Evolutionary conservation across 2,113 vertebrate species (phyloP).

Genomic region (Panthera leo): DNA sequence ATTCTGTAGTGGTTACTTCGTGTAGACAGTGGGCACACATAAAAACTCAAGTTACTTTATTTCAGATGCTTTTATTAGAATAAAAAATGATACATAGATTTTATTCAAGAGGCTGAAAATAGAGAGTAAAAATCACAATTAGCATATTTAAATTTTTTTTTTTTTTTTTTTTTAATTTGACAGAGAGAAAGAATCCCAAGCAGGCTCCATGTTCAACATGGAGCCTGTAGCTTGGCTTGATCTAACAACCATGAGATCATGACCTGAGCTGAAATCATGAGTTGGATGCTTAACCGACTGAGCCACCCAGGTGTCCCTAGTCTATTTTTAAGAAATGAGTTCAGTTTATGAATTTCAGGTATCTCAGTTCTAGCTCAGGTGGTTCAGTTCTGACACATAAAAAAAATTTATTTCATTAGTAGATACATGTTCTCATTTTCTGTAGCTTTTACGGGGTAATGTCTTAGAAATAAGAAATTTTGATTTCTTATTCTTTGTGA

Average conservation of each 20-base stretch:
- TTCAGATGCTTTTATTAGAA: conserved; percentile 29
- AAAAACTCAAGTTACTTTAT: not conserved
- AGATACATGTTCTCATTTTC: not conserved
- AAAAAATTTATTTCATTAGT: not conserved
- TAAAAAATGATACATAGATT: not conserved
- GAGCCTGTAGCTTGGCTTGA: no score
- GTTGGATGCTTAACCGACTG: no score
- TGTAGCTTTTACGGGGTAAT: not conserved
- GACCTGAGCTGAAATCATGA: no score
- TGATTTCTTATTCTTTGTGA: not conserved
- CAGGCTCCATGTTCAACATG: no score
- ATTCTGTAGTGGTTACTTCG: conserved; percentile 36
- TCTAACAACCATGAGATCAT: no score
- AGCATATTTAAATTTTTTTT: not conserved
- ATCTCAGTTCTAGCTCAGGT: not conserved
- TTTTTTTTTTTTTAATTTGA: no score
- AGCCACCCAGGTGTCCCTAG: no score
- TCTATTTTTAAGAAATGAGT: conserved; percentile 29
- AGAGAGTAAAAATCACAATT: not conserved
- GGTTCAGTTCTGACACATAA: not conserved
- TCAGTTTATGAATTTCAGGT: conserved; percentile 4
- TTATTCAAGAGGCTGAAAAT: conserved; percentile 8
- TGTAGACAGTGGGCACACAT: not conserved
- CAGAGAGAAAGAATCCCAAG: no score
- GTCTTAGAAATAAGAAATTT: conserved; percentile 28